Percentiles rank a stretch among this genome's conserved stretches.
Evolutionary conservation across 2,797 vertebrate genomes (phyloP).

Genomic region (Lagodon rhomboides): DNA sequence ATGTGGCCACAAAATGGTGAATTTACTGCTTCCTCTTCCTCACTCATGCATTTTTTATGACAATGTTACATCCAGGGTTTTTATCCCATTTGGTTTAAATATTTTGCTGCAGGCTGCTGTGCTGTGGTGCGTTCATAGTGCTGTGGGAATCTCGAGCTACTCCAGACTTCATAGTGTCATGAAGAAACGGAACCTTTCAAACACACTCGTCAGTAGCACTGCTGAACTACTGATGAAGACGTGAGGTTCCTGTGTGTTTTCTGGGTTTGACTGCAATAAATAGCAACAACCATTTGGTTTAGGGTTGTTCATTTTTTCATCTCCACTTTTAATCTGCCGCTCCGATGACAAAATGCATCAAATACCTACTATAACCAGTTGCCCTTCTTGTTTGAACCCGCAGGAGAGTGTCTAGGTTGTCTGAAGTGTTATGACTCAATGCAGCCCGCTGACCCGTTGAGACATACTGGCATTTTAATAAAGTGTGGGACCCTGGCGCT

Average conservation of each 20-base stretch:
- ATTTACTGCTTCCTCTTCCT: constrained; percentile 28
- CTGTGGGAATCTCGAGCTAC: constrained; percentile 4
- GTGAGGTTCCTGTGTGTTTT: neutral
- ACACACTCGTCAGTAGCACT: neutral
- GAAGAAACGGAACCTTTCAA: constrained; percentile 1
- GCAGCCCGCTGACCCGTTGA: constrained; percentile 43
- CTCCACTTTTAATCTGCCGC: neutral
- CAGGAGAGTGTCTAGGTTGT: constrained; percentile 16
- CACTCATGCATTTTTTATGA: constrained; percentile 34
- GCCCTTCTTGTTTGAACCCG: neutral
- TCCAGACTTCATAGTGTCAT: neutral
- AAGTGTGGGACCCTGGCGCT: constrained; percentile 53
- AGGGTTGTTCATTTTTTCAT: no score
- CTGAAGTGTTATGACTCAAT: constrained; percentile 30
- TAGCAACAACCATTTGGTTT: neutral
- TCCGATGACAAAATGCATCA: neutral
- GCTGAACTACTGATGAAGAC: neutral
- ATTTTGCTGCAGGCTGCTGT: constrained; percentile 36
- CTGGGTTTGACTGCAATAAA: neutral
- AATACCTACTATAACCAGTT: neutral
- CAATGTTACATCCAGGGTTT: constrained; percentile 3
- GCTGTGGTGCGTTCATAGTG: constrained; percentile 14
- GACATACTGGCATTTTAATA: constrained; percentile 62
- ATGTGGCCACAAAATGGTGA: constrained; percentile 12
- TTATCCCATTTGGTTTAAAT: constrained; percentile 34